These are phyloP conservation scores for Melanitta fusca DNA, from an alignment of 2,797 vertebrate genomes.

Conservation along the genomic window DNA sequence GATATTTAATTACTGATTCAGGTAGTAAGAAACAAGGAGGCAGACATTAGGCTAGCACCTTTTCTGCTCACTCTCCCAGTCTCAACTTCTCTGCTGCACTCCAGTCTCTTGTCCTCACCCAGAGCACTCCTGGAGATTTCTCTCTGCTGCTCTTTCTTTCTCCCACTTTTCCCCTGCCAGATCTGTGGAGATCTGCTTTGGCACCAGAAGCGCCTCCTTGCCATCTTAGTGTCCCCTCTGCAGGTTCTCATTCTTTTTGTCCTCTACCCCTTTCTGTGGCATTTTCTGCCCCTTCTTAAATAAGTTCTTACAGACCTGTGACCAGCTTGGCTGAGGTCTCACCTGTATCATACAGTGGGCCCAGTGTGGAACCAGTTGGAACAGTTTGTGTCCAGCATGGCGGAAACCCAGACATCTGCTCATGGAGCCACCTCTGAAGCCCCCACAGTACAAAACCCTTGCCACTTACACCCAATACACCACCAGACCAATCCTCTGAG, in stretches of 20 bases:
- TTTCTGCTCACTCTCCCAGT: background rate
- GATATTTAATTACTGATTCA: background rate
- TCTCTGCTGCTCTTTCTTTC: background rate
- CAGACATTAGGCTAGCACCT: background rate
- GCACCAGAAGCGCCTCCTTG: background rate
- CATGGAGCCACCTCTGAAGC: background rate
- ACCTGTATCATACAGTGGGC: background rate
- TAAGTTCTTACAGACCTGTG: background rate
- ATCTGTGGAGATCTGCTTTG: background rate
- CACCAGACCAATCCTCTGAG: background rate
- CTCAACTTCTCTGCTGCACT: background rate
- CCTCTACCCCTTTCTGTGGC: background rate
- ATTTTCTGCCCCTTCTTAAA: background rate
- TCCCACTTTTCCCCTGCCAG: background rate
- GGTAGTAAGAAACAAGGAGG: background rate
- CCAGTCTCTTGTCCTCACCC: background rate
- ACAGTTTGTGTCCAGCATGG: background rate
- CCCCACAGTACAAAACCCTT: background rate
- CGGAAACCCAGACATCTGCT: background rate
- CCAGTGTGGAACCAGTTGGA: background rate
- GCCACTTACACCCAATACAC: background rate
- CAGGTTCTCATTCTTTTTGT: background rate
- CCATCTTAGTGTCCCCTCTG: background rate
- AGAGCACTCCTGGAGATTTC: rapidly evolving
- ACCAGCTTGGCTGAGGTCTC: background rate